phyloP scores from a whole-genome alignment of 2,113 vertebrate genomes.

The Melanocharis versteri region DNA sequence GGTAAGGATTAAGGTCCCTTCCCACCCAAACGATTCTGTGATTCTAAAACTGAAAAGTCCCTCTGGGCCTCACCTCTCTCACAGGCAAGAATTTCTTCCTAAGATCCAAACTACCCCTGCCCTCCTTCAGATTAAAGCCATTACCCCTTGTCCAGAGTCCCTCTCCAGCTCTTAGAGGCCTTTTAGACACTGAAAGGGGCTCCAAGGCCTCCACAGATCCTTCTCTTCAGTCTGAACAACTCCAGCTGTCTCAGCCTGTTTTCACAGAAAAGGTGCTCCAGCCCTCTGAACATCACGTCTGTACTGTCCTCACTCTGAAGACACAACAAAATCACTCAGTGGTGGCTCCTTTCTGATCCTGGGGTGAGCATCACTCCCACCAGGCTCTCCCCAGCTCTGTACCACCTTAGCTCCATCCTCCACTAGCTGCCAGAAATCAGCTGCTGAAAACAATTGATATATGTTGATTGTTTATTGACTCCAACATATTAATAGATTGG shows the following conservation, averaged over 20 bases:
- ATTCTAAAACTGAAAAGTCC: not conserved
- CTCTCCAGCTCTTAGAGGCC: not conserved
- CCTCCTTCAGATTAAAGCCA: not conserved
- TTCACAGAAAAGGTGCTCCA: not conserved
- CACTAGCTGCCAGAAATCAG: not conserved
- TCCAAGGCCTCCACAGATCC: not conserved
- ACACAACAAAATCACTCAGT: not conserved
- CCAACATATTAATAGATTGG: constrained; percentile 78
- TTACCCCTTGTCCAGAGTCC: not conserved
- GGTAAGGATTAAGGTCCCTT: not conserved
- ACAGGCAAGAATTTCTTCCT: too few species aligned
- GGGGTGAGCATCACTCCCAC: accelerated
- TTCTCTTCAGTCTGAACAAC: not conserved
- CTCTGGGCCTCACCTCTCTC: not conserved
- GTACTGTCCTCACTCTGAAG: not conserved
- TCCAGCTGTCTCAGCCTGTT: not conserved
- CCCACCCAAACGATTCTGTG: not conserved
- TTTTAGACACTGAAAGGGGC: not conserved
- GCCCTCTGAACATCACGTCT: not conserved
- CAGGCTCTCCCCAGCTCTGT: not conserved
- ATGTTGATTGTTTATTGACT: constrained; percentile 77
- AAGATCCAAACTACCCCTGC: not conserved
- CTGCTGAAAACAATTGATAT: not conserved
- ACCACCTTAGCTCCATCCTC: not conserved
- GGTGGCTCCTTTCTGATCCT: accelerated